phyloP scores from a whole-genome alignment of 2,113 vertebrate genomes.

The Myodes glareolus region DNA sequence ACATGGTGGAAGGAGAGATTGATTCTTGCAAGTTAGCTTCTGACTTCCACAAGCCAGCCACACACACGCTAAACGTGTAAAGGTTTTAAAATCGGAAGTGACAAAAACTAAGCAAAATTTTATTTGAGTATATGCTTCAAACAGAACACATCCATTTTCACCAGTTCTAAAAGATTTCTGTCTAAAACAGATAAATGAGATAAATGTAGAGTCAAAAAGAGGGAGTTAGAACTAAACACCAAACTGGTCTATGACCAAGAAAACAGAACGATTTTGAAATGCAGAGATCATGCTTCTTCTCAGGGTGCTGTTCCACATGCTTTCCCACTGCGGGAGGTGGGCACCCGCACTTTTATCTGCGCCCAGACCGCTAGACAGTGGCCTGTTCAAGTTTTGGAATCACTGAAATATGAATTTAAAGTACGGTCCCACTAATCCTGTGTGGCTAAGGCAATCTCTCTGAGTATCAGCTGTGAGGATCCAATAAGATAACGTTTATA shows the following conservation, averaged over 20 bases:
- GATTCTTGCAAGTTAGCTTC: not conserved
- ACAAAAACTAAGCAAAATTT: constrained; percentile 8
- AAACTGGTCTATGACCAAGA: not conserved
- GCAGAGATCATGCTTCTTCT: constrained; percentile 48
- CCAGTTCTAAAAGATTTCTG: not conserved
- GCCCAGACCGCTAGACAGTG: not conserved
- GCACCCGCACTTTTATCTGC: not conserved
- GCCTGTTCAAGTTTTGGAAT: not conserved
- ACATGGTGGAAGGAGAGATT: no score
- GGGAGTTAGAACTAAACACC: not conserved
- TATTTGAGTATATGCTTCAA: not conserved
- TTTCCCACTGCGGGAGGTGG: not conserved
- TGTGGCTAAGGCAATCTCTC: not conserved
- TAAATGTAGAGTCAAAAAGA: not conserved
- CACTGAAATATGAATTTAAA: constrained; percentile 4
- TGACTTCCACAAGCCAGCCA: not conserved
- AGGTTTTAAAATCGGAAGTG: not conserved
- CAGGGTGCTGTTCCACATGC: not conserved
- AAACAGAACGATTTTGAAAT: constrained; percentile 43
- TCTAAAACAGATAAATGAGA: not conserved
- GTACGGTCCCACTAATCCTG: not conserved
- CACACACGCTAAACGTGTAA: not conserved
- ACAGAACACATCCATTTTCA: not conserved
- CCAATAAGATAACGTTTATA: not conserved
- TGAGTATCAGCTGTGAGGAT: not conserved